A percentile compares a stretch with the other conserved stretches of the same genome.
These are phyloP conservation scores for Nasonia oneida DNA, from an alignment of 2,888 invertebrate species.

Conservation along the genomic window DNA sequence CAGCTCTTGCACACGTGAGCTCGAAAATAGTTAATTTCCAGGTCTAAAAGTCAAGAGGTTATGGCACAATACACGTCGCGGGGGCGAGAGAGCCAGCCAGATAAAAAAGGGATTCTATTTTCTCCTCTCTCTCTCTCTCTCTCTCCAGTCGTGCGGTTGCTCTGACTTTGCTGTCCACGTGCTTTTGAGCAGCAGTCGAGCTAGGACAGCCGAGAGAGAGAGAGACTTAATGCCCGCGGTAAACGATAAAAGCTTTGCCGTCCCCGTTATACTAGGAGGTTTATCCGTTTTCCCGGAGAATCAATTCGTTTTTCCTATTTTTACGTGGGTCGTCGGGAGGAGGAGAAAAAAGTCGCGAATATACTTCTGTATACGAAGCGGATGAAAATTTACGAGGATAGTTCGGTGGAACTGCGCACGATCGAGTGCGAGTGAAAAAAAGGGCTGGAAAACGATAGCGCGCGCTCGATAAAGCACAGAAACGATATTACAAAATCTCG, in stretches of 20 bases:
- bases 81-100: background rate
- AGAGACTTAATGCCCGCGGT: background rate
- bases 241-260: background rate
- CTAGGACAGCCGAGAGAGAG: background rate
- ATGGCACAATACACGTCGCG: background rate
- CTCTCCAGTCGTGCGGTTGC: background rate
- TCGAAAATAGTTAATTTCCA: constrained; percentile 29
- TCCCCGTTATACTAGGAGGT: background rate
- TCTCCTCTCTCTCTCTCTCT: background rate
- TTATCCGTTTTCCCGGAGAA: background rate
- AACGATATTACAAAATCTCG: background rate
- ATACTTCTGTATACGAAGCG: background rate
- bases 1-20: background rate
- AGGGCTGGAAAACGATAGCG: background rate
- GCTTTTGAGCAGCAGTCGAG: background rate
- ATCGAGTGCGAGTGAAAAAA: background rate
- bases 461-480: background rate
- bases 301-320: too few species aligned
- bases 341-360: too few species aligned
- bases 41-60: background rate
- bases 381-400: background rate
- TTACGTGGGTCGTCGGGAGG: too few species aligned
- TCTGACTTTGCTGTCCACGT: background rate
- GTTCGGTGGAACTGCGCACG: background rate
- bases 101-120: constrained; percentile 15